phyloP scores from a whole-genome alignment of 2,888 invertebrate genomes.

The Dendrolimus pini region DNA sequence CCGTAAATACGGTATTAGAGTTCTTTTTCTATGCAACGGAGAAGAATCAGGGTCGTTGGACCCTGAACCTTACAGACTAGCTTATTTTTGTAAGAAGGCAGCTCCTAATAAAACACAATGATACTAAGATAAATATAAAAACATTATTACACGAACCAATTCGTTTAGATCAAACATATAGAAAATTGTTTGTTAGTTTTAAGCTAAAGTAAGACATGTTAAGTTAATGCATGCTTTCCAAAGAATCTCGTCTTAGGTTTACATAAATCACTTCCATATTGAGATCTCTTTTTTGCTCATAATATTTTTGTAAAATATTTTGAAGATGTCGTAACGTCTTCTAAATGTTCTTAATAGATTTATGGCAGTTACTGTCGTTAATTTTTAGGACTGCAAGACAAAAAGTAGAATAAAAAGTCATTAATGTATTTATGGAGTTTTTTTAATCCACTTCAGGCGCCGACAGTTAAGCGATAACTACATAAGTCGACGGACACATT shows the following conservation, averaged over 20 bases:
- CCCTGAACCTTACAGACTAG: too few species aligned
- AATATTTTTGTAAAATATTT: slow-evolving; percentile 14
- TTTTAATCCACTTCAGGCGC: slow-evolving; percentile 1
- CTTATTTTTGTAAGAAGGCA: too few species aligned
- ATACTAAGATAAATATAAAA: too few species aligned
- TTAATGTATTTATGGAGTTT: slow-evolving; percentile 8
- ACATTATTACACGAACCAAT: too few species aligned
- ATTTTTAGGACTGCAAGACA: slow-evolving; percentile 28
- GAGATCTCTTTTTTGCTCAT: slow-evolving; percentile 63
- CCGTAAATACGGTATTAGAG: too few species aligned
- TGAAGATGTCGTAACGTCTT: slow-evolving; percentile 24
- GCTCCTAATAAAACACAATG: too few species aligned
- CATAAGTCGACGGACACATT: too few species aligned
- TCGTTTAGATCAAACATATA: too few species aligned
- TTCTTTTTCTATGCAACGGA: too few species aligned
- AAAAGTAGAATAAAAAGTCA: slow-evolving; percentile 20
- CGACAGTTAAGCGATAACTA: neutral
- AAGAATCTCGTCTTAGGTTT: slow-evolving; percentile 60
- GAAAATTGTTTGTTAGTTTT: too few species aligned
- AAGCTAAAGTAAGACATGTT: too few species aligned
- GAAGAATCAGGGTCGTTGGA: too few species aligned
- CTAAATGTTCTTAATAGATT: slow-evolving; percentile 18
- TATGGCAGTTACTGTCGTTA: slow-evolving; percentile 49
- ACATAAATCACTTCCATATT: slow-evolving; percentile 35
- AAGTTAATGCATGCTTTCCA: slow-evolving; percentile 58